Percentiles rank a stretch among this genome's conserved stretches.
Evolutionary conservation across 1,140 invertebrate genomes (phyloP).

Genomic region (Zaprionus tsacasi): DNA sequence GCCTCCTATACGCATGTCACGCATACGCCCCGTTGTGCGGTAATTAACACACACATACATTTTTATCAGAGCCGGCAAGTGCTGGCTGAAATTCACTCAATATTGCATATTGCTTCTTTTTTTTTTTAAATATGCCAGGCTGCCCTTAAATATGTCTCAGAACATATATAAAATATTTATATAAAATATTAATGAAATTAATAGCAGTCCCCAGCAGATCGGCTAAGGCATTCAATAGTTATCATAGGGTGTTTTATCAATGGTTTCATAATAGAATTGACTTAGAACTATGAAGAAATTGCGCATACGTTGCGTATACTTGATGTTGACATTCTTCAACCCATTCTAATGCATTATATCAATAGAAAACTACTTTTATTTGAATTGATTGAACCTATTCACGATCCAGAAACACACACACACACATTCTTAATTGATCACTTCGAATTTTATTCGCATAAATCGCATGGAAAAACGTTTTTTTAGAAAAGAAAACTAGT

Average conservation of each 20-base stretch:
- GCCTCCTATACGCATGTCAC: constrained; percentile 41
- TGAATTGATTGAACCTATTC: background rate
- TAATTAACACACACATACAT: constrained; percentile 49
- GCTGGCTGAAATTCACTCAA: constrained; percentile 8
- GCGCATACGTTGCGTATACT: too few species aligned
- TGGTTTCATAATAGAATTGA: too few species aligned
- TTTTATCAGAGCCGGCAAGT: constrained; percentile 35
- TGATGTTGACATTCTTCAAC: background rate
- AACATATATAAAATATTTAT: too few species aligned
- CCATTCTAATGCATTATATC: background rate
- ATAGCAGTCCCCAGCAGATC: too few species aligned
- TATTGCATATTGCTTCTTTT: background rate
- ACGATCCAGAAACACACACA: background rate
- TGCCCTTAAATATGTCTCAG: background rate
- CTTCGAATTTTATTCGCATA: constrained; percentile 36
- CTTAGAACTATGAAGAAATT: too few species aligned
- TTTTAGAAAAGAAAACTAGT: constrained; percentile 59
- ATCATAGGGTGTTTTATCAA: too few species aligned
- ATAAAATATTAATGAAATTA: too few species aligned
- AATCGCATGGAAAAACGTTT: constrained; percentile 43
- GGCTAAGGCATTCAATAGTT: too few species aligned
- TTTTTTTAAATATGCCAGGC: background rate
- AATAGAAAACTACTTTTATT: background rate
- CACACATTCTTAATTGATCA: background rate
- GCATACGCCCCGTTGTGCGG: constrained; percentile 52